Conservation (phyloP, 2,888 invertebrate species). For the Endomychus coccineus region DNA sequence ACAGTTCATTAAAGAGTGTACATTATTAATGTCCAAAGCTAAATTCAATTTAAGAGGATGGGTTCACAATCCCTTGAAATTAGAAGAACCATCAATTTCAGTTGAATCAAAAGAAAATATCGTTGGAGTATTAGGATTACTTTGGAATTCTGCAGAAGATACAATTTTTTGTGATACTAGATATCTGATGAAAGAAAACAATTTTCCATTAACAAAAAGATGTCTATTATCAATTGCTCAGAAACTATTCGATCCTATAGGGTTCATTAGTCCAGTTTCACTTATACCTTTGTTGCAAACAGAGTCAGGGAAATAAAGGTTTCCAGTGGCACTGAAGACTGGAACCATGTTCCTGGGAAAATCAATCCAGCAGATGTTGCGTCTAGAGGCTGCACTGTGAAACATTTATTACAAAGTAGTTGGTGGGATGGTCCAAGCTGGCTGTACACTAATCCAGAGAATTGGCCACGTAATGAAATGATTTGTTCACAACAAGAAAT, state of each 20-base stretch:
- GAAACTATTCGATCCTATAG: conserved; percentile 20
- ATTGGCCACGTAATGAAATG: conserved; percentile 22
- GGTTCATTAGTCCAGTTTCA: conserved; percentile 16
- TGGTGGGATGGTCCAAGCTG: conserved; percentile 34
- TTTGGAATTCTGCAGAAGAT: conserved; percentile 5
- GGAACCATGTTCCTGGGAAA: conserved; percentile 29
- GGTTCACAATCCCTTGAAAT: conserved; percentile 2
- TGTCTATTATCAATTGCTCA: conserved; percentile 16
- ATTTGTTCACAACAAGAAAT: conserved; percentile 12
- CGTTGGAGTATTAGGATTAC: too few species aligned
- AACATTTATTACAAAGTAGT: conserved; percentile 21
- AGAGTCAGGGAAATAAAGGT: conserved; percentile 26
- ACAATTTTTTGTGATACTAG: not conserved
- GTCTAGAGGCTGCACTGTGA: conserved; percentile 27
- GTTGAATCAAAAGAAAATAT: conserved; percentile 22
- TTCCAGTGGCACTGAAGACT: conserved; percentile 17
- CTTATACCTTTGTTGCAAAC: conserved; percentile 26
- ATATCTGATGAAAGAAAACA: not conserved
- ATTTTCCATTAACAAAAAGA: conserved; percentile 12
- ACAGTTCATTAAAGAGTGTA: conserved; percentile 12
- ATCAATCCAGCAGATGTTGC: conserved; percentile 31
- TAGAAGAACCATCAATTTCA: conserved; percentile 9
- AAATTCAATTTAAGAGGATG: conserved; percentile 18
- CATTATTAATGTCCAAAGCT: conserved; percentile 10
- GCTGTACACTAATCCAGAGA: conserved; percentile 19